Evolutionary conservation across 2,797 vertebrate genomes (phyloP).

Genomic region (Aldrovandia affinis): DNA sequence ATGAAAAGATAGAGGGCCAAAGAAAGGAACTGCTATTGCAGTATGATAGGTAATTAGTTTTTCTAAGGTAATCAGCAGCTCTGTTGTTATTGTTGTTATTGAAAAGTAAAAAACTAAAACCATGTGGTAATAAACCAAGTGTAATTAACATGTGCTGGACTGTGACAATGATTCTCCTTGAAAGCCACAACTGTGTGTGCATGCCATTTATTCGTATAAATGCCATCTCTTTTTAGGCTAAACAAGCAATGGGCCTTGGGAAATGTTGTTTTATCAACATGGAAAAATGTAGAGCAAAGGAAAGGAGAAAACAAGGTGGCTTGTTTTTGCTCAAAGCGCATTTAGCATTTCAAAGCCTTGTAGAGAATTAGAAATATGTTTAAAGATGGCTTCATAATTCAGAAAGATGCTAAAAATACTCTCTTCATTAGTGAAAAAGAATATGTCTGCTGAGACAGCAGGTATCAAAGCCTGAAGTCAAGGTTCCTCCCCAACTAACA

Average conservation of each 20-base stretch:
- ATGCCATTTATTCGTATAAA: slow-evolving; percentile 17
- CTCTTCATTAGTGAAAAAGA: no score
- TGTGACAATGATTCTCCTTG: slow-evolving; percentile 12
- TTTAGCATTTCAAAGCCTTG: slow-evolving; percentile 21
- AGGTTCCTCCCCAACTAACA: not conserved
- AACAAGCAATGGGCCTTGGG: slow-evolving; percentile 13
- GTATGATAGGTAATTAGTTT: not conserved
- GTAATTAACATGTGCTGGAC: not conserved
- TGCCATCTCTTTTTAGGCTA: slow-evolving; percentile 16
- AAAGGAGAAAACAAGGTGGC: slow-evolving; percentile 17
- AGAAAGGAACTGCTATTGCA: not conserved
- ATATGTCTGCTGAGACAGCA: no score
- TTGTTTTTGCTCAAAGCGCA: slow-evolving; percentile 25
- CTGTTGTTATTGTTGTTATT: not conserved
- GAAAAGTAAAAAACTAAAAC: not conserved
- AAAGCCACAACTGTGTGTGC: not conserved
- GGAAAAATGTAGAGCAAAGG: slow-evolving; percentile 10
- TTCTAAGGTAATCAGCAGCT: not conserved
- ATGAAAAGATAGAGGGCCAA: slow-evolving; percentile 5
- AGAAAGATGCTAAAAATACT: no score
- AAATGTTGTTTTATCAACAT: slow-evolving; percentile 28
- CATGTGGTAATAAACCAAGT: not conserved
- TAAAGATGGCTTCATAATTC: not conserved
- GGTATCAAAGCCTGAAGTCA: not conserved
- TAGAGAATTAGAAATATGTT: slow-evolving; percentile 12